A percentile compares a stretch with the other conserved stretches of the same genome.
These are phyloP conservation scores for Polymixis flavicincta DNA, from an alignment of 2,888 invertebrate genomes.

Conservation along the genomic window DNA sequence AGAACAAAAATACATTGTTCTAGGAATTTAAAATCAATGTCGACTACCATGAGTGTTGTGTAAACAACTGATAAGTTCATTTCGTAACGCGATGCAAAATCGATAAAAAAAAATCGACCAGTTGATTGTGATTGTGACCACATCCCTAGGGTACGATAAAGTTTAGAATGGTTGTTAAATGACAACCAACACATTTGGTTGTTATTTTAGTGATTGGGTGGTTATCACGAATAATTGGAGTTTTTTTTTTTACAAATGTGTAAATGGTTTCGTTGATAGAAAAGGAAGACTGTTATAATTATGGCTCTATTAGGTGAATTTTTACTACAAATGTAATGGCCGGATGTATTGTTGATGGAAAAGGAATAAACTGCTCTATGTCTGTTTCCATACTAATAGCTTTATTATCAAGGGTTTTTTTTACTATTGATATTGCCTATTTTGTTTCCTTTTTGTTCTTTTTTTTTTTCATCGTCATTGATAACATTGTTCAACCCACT, in stretches of 20 bases:
- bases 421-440: neutral
- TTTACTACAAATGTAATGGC: slow-evolving; percentile 8
- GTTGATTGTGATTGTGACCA: slow-evolving; percentile 2
- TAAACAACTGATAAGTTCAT: slow-evolving; percentile 38
- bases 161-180: slow-evolving; percentile 27
- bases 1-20: slow-evolving; percentile 9
- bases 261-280: slow-evolving; percentile 8
- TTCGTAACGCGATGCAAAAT: slow-evolving; percentile 29
- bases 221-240: neutral
- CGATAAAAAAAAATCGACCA: slow-evolving; percentile 3
- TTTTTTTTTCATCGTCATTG: neutral
- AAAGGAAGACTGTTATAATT: too few relatives aligned
- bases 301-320: too few relatives aligned
- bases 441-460: neutral
- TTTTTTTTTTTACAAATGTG: slow-evolving; percentile 22
- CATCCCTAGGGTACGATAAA: slow-evolving; percentile 49
- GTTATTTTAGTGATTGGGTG: slow-evolving; percentile 27
- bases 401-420: neutral
- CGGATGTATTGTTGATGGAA: slow-evolving; percentile 6
- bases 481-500: neutral
- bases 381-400: neutral
- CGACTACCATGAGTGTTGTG: slow-evolving; percentile 4
- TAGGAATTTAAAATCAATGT: slow-evolving; percentile 40
- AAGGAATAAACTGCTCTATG: neutral
- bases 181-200: slow-evolving; percentile 32